Base-by-base conservation (phyloP, 2,113 vertebrate genomes). In the Barnardius zonarius region DNA sequence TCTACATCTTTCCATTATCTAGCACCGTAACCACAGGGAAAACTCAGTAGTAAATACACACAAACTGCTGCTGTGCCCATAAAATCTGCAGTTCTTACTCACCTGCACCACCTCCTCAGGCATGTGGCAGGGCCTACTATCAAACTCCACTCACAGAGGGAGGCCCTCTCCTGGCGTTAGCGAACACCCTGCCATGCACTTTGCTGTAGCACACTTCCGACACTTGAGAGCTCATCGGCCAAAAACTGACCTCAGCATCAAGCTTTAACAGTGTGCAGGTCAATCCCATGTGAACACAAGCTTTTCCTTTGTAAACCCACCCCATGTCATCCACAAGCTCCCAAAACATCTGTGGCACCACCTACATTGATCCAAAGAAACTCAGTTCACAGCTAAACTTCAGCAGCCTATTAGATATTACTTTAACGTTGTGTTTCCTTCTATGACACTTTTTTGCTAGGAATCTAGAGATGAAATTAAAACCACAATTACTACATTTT, bases 181-280 rank as follows among this genome's bases (percentile, higher is more conserved):
- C 97, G 98, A 99, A 98, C 95, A 51, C 97, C 98, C 88, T 96
- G 98, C 98, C 97, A 12, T 86, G 1, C 1, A 0, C 13, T 8
- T 97, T 97, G 91, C 31, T 99, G 81, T 99, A 27, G 99, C 99
- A 99, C 99, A 99, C 98, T 97, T 99, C 98, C 99, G 99, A 99
- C 99, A 98, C 99, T 98, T 97, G 92, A 10, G 93, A 98, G 98
- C 97, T 98, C 98, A 98, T 2, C 0, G 95, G 95, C 97, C 97
- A 95, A 88, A 87, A 97, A 97, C 96, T 22, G 92, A 98, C 98
- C 96, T 95, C 94, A 88, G 97, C 98, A 97, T 95, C 97, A 97
- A 98, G 99, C 96, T 99, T 99, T 99, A 99, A 99, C 24, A 97
- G 98, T 97, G 98, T 99, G 99, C 99, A 92, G 10, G 20, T 31